Conservation (phyloP, 2,797 vertebrate species). For the Semotilus atromaculatus region DNA sequence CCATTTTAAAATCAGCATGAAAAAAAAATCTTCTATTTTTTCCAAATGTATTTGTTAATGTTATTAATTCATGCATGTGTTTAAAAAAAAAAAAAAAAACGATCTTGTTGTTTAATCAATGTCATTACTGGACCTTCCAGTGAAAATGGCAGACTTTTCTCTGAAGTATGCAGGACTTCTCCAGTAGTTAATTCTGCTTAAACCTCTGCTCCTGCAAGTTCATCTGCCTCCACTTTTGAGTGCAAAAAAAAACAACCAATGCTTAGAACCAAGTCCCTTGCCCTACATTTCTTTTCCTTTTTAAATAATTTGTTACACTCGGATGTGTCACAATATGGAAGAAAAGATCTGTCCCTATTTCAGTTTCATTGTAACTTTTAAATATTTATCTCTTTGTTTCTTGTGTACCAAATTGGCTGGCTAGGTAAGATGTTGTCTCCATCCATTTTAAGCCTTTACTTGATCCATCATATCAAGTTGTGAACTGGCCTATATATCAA, state of each 20-base stretch:
- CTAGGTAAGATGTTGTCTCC: background rate
- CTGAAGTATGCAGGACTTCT: background rate
- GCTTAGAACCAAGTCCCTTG: background rate
- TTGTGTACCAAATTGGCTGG: background rate
- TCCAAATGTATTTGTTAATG: background rate
- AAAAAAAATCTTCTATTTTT: background rate
- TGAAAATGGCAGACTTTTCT: background rate
- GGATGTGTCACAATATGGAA: background rate
- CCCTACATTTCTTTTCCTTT: background rate
- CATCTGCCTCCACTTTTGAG: background rate
- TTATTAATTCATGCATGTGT: too few species aligned
- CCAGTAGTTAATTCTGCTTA: background rate
- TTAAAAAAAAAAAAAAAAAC: too few species aligned
- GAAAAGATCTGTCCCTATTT: background rate
- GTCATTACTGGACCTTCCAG: background rate
- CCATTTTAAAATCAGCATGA: background rate
- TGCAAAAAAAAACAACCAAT: background rate
- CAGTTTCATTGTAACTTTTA: background rate
- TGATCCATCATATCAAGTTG: background rate
- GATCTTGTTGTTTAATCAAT: background rate
- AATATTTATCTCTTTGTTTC: background rate
- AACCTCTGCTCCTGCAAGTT: background rate
- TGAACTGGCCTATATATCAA: conserved; percentile 25
- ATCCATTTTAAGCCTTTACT: background rate
- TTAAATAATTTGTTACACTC: background rate